Percentiles rank a stretch among this genome's conserved stretches.
phyloP scores from a whole-genome alignment of 2,113 vertebrate genomes.

The Chiloscyllium plagiosum region DNA sequence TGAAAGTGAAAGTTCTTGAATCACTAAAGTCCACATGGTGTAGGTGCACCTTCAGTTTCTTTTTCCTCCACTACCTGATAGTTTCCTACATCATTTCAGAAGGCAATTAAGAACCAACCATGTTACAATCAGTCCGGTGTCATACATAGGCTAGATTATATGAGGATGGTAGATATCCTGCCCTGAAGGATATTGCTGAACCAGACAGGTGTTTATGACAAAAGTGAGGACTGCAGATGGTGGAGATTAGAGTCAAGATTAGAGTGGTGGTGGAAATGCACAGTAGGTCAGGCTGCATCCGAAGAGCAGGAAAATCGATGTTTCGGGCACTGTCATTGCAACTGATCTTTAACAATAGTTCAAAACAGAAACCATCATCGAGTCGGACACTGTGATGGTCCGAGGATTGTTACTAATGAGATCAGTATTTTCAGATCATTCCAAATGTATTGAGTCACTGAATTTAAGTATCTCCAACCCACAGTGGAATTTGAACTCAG shows the following conservation, averaged over 20 bases:
- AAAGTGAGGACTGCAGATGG: background rate
- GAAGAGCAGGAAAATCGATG: too few relatives aligned
- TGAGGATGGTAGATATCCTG: background rate
- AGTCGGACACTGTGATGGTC: background rate
- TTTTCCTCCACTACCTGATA: background rate
- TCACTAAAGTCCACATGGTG: background rate
- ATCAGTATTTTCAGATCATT: background rate
- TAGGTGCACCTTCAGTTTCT: background rate
- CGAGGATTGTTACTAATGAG: background rate
- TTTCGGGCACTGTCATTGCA: too few relatives aligned
- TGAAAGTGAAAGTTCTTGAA: too few relatives aligned
- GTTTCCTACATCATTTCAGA: background rate
- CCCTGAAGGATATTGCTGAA: background rate
- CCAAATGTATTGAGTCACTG: background rate
- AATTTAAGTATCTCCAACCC: background rate
- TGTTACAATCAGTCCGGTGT: background rate
- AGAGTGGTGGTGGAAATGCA: too few relatives aligned
- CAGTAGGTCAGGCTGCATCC: too few relatives aligned
- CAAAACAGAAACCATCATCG: too few relatives aligned
- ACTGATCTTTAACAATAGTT: too few relatives aligned
- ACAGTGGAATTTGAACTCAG: background rate
- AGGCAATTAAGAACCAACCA: too few relatives aligned
- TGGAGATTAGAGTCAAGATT: too few relatives aligned
- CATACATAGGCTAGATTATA: background rate
- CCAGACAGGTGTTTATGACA: background rate